A percentile compares a stretch with the other conserved stretches of the same genome.
Conservation (phyloP, 2,113 vertebrate genomes). For the Pseudolaguvia tuberculata region DNA sequence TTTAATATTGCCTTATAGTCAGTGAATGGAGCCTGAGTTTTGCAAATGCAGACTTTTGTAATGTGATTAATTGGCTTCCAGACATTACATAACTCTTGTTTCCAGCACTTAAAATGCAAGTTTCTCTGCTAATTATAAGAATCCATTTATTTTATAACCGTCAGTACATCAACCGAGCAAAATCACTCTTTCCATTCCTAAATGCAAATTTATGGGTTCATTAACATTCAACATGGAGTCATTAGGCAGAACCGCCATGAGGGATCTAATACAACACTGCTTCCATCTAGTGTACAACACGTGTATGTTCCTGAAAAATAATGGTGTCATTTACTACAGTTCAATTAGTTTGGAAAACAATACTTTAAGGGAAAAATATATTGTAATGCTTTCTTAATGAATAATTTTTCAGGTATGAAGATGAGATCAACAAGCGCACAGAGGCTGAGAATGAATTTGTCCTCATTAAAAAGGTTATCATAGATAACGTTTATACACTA, state of each 20-base stretch:
- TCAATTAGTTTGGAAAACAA: too few relatives aligned
- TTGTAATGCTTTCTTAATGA: too few relatives aligned
- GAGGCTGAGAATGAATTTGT: conserved; percentile 79
- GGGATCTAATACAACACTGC: conserved; percentile 34
- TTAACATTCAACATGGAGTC: neutral
- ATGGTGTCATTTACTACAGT: neutral
- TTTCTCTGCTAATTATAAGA: neutral
- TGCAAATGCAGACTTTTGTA: conserved; percentile 26
- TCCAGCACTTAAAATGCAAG: neutral
- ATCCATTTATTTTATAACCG: neutral
- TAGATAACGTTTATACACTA: neutral
- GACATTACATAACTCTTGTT: conserved; percentile 1
- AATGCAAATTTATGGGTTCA: neutral
- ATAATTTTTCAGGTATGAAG: conserved; percentile 68
- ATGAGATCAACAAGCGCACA: conserved; percentile 77
- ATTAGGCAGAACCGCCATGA: neutral
- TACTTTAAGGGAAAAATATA: neutral
- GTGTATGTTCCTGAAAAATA: neutral
- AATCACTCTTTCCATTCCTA: conserved; percentile 1
- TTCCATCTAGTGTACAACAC: conserved; percentile 61
- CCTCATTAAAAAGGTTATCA: conserved; percentile 75
- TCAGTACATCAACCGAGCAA: neutral
- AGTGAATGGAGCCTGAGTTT: conserved; percentile 5
- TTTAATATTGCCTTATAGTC: neutral
- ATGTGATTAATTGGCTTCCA: conserved; percentile 11